phyloP scores from a whole-genome alignment of 2,113 vertebrate genomes.

The Mus musculus region DNA sequence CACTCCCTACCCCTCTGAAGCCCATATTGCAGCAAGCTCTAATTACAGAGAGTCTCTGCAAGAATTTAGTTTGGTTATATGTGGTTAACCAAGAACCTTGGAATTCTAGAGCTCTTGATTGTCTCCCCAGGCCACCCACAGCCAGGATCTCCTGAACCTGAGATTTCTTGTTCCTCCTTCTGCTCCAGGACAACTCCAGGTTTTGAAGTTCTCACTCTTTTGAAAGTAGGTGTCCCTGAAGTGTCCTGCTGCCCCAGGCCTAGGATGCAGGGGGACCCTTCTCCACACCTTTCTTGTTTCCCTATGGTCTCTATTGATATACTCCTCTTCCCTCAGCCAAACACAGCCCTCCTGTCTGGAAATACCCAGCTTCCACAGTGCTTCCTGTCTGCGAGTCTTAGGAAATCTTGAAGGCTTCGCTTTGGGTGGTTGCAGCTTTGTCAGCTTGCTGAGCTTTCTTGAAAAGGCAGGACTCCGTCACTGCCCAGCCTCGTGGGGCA shows the following conservation, averaged over 20 bases:
- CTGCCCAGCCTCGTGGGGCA: background rate
- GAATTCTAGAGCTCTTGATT: background rate
- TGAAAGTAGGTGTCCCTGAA: background rate
- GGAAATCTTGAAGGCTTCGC: background rate
- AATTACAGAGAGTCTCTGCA: background rate
- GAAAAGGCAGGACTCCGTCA: background rate
- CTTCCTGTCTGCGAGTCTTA: background rate
- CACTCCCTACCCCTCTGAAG: background rate
- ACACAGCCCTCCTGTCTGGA: background rate
- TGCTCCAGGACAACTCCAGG: background rate
- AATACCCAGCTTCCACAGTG: background rate
- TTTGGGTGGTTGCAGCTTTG: background rate
- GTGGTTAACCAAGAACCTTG: background rate
- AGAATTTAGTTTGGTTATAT: background rate
- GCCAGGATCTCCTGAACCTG: background rate
- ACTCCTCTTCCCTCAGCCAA: background rate
- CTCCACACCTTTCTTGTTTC: background rate
- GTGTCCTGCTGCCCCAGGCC: background rate
- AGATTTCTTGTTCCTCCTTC: background rate
- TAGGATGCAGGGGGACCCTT: background rate
- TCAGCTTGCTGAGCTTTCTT: background rate
- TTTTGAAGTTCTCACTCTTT: background rate
- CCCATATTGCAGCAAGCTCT: background rate
- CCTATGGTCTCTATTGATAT: background rate
- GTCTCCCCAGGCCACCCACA: background rate